A percentile compares a stretch with the other conserved stretches of the same genome.
phyloP scores from a whole-genome alignment of 2,888 invertebrate genomes.

The Orthosia gracilis region DNA sequence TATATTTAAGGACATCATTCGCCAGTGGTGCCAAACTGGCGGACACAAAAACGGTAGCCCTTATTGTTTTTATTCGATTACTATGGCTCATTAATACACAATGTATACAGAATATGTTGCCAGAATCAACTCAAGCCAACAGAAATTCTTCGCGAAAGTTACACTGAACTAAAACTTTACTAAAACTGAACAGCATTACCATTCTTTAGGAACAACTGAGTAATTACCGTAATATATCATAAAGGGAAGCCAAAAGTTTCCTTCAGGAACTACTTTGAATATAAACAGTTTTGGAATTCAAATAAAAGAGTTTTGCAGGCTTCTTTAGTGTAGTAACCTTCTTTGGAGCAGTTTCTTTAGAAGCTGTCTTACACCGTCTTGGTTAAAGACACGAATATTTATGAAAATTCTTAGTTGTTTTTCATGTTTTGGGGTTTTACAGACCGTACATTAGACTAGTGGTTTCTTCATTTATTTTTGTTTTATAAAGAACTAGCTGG shows the following conservation, averaged over 20 bases:
- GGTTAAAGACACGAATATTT: neutral
- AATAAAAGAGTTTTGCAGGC: slow-evolving; percentile 68
- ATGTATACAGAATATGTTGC: neutral
- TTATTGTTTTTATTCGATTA: too few relatives aligned
- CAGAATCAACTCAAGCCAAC: neutral
- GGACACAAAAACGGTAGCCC: too few relatives aligned
- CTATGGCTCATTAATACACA: too few relatives aligned
- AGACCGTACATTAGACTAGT: too few relatives aligned
- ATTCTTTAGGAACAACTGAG: slow-evolving; percentile 50
- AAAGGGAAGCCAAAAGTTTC: slow-evolving; percentile 63
- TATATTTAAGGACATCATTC: too few relatives aligned
- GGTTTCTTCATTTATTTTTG: neutral
- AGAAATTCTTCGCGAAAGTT: slow-evolving; percentile 32
- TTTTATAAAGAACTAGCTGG: neutral
- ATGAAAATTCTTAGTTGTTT: neutral
- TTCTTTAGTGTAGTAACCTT: slow-evolving; percentile 62
- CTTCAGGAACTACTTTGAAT: slow-evolving; percentile 66
- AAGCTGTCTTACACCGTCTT: slow-evolving; percentile 43
- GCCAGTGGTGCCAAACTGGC: too few relatives aligned
- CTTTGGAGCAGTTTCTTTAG: slow-evolving; percentile 47
- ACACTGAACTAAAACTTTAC: slow-evolving; percentile 8
- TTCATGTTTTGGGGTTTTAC: too few relatives aligned
- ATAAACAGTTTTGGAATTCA: slow-evolving; percentile 71
- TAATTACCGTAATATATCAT: slow-evolving; percentile 66
- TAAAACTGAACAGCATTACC: slow-evolving; percentile 30